Evolutionary conservation across 2,113 vertebrate species (phyloP).

Genomic region (Microtus montanus): DNA sequence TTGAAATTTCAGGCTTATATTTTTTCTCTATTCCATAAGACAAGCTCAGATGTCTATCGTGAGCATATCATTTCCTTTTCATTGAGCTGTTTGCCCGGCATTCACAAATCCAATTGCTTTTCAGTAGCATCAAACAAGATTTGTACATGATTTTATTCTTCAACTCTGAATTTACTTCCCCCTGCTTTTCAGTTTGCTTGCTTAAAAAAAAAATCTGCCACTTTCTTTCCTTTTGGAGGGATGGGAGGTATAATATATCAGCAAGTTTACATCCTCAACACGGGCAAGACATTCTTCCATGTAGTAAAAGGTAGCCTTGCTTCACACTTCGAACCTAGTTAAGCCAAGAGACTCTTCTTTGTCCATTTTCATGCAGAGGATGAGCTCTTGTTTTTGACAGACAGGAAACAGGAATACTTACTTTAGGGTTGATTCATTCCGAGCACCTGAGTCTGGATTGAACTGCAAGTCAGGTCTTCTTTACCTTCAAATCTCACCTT

Average conservation of each 20-base stretch:
- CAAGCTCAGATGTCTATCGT: slow-evolving; percentile 52
- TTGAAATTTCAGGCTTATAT: slow-evolving; percentile 63
- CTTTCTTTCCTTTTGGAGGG: neutral
- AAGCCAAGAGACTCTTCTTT: slow-evolving; percentile 10
- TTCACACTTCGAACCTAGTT: slow-evolving; percentile 63
- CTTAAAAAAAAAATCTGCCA: slow-evolving; percentile 68
- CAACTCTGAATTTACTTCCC: slow-evolving; percentile 74
- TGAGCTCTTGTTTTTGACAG: slow-evolving; percentile 4
- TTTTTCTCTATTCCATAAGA: slow-evolving; percentile 57
- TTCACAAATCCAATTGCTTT: slow-evolving; percentile 80
- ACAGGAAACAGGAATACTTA: slow-evolving; percentile 1
- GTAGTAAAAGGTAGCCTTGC: slow-evolving; percentile 48
- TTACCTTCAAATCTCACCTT: neutral
- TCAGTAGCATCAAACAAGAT: slow-evolving; percentile 67
- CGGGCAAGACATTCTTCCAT: neutral
- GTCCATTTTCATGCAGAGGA: slow-evolving; percentile 46
- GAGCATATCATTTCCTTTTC: slow-evolving; percentile 62
- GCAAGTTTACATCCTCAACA: slow-evolving; percentile 60
- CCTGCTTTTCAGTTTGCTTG: slow-evolving; percentile 78
- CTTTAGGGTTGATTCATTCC: neutral
- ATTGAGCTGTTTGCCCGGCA: slow-evolving; percentile 56
- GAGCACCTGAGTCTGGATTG: neutral
- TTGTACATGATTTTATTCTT: slow-evolving; percentile 77
- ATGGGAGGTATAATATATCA: slow-evolving; percentile 71
- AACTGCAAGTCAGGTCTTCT: neutral